A percentile compares a stretch with the other conserved stretches of the same genome.
Conservation (phyloP, 2,113 vertebrate species). For the Oncorhynchus tshawytscha region DNA sequence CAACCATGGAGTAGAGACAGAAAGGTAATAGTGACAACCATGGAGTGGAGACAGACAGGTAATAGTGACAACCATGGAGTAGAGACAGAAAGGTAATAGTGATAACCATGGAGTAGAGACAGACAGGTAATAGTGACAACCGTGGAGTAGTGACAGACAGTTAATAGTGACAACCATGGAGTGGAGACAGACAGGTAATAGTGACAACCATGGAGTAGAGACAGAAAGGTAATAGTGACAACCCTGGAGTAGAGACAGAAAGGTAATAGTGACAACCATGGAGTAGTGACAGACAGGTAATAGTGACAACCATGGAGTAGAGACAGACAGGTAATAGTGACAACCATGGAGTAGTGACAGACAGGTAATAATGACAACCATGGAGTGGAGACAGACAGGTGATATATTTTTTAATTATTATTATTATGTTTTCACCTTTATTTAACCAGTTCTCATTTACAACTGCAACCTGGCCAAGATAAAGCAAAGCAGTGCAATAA, state of each 20-base stretch:
- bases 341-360: slow-evolving; percentile 15
- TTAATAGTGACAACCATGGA: slow-evolving; percentile 27
- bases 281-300: no score
- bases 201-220: slow-evolving; percentile 29
- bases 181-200: slow-evolving; percentile 49
- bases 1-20: slow-evolving; percentile 45
- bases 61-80: slow-evolving; percentile 20
- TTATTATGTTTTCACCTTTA: no score
- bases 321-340: slow-evolving; percentile 50
- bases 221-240: slow-evolving; percentile 30
- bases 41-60: no score
- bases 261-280: slow-evolving; percentile 48
- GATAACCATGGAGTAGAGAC: slow-evolving; percentile 57
- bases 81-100: no score
- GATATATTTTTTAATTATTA: no score
- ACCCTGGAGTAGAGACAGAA: slow-evolving; percentile 51
- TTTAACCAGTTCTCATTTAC: no score
- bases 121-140: slow-evolving; percentile 53
- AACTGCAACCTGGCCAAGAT: no score
- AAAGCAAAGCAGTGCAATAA: no score
- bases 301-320: slow-evolving; percentile 34
- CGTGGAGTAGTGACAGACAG: neutral
- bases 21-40: slow-evolving; percentile 51
- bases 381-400: no score
- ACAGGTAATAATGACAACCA: slow-evolving; percentile 17